These are phyloP conservation scores for Fulica atra DNA, from an alignment of 2,113 vertebrate species.

Conservation along the genomic window DNA sequence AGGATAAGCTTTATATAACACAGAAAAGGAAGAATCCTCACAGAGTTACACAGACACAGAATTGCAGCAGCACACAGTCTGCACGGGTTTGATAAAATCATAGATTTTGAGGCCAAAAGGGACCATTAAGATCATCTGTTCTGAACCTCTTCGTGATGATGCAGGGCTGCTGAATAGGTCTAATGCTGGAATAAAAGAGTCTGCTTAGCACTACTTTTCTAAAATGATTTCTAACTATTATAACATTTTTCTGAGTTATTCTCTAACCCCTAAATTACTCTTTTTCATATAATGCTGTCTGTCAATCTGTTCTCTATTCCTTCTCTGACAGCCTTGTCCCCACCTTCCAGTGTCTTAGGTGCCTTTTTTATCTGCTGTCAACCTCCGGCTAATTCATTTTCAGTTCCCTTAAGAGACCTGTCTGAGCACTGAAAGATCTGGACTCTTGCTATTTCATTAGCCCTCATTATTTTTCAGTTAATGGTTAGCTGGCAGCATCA, in stretches of 20 bases:
- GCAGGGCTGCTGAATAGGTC: background rate
- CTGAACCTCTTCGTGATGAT: background rate
- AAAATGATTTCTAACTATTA: constrained; percentile 27
- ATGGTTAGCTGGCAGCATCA: constrained; percentile 63
- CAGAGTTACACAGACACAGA: background rate
- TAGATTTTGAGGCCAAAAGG: background rate
- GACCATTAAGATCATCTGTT: background rate
- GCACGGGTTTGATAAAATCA: background rate
- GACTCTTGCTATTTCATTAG: constrained; percentile 68
- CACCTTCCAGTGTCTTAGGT: constrained; percentile 61
- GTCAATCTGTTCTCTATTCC: constrained; percentile 53
- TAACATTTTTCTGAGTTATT: constrained; percentile 43
- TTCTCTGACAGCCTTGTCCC: constrained; percentile 56
- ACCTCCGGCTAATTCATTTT: constrained; percentile 64
- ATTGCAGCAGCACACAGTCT: background rate
- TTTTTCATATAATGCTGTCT: constrained; percentile 54
- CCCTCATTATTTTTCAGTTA: constrained; percentile 61
- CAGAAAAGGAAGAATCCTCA: background rate
- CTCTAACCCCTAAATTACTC: constrained; percentile 55
- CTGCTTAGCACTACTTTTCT: constrained; percentile 20
- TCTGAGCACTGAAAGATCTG: constrained; percentile 61
- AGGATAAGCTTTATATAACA: background rate
- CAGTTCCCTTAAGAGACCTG: constrained; percentile 60
- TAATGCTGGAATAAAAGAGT: constrained; percentile 7
- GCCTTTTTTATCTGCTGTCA: constrained; percentile 57